Evolutionary conservation across 2,113 vertebrate species (phyloP).

Genomic region (Rhynchopsitta pachyrhyncha): DNA sequence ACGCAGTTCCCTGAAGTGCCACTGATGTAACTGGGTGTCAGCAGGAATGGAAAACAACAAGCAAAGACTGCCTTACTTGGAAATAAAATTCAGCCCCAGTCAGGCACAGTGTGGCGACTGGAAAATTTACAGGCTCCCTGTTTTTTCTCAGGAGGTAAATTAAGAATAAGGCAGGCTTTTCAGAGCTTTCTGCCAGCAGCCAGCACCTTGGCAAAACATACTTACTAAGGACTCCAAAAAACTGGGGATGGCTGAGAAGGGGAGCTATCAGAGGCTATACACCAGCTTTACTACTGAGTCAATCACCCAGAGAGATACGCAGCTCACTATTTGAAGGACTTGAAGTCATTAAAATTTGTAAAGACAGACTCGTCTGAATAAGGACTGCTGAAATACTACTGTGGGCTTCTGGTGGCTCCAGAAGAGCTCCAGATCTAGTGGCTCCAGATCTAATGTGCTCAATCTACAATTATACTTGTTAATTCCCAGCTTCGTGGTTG

Average conservation of each 20-base stretch:
- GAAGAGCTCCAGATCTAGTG: background rate
- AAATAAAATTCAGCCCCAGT: background rate
- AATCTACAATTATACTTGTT: background rate
- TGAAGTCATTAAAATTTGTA: background rate
- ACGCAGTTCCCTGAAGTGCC: background rate
- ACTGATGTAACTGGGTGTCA: background rate
- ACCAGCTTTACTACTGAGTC: background rate
- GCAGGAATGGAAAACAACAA: background rate
- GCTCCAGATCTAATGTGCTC: background rate
- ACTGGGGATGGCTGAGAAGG: background rate
- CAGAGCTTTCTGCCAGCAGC: background rate
- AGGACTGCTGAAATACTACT: background rate
- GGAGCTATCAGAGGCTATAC: background rate
- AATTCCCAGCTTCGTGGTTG: background rate
- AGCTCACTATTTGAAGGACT: background rate
- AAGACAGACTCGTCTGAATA: background rate
- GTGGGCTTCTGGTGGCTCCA: background rate
- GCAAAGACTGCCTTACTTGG: background rate
- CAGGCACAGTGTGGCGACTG: background rate
- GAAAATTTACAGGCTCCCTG: background rate
- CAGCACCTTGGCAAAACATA: background rate
- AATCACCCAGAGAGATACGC: background rate
- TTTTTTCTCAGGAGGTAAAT: background rate
- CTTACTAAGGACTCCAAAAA: background rate
- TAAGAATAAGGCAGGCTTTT: background rate